These are phyloP conservation scores for Torymus texanus DNA, from an alignment of 2,888 invertebrate species.

Conservation along the genomic window DNA sequence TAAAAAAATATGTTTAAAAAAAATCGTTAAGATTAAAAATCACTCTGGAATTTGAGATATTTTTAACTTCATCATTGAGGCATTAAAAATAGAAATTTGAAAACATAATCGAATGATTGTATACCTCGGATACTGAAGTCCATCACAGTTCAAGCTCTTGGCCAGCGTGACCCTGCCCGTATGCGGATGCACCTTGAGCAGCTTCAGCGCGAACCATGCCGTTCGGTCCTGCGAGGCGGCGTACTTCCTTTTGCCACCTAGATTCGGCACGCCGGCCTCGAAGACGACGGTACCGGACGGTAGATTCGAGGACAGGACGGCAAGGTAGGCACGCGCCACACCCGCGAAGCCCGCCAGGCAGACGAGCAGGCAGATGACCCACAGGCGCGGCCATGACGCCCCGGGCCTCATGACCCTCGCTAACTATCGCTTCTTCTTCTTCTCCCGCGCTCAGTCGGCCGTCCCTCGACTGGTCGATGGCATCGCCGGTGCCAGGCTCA, in stretches of 20 bases:
- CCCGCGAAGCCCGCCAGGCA: conserved; percentile 59
- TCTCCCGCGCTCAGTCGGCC: neutral
- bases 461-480: neutral
- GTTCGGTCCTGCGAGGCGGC: conserved; percentile 88
- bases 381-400: conserved; percentile 40
- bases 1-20: no score
- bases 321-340: conserved; percentile 67
- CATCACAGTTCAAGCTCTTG: conserved; percentile 85
- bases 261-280: conserved; percentile 87
- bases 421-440: conserved; percentile 1
- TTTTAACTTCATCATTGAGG: no score
- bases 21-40: no score
- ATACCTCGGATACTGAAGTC: conserved; percentile 85
- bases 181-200: conserved; percentile 85
- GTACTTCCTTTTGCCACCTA: conserved; percentile 87
- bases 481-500: neutral
- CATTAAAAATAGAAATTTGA: no score
- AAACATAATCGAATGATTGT: neutral
- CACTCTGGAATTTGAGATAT: no score
- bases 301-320: conserved; percentile 71
- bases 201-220: conserved; percentile 87
- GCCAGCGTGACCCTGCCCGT: conserved; percentile 85
- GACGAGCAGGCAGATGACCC: conserved; percentile 17
- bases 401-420: conserved; percentile 1
- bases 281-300: conserved; percentile 83